Conservation (phyloP, 2,888 invertebrate species). For the Leptogaster cylindrica region DNA sequence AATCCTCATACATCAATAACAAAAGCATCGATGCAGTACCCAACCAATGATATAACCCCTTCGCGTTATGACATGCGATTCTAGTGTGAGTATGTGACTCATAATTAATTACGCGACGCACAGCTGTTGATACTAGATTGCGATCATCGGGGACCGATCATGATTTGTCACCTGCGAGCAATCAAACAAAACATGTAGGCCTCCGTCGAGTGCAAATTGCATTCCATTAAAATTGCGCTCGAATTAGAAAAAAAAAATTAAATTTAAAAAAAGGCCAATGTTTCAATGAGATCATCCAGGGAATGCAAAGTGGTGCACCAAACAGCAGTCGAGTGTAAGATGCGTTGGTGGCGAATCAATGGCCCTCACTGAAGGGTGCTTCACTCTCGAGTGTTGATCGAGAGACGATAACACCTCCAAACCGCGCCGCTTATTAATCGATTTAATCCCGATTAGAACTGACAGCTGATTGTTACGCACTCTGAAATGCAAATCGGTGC, state of each 20-base stretch:
- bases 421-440: background rate
- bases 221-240: conserved; percentile 26
- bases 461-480: too few relatives aligned
- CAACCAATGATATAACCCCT: too few relatives aligned
- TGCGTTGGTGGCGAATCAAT: background rate
- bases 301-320: conserved; percentile 1
- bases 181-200: conserved; percentile 1
- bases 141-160: conserved; percentile 16
- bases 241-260: conserved; percentile 1
- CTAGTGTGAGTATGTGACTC: background rate
- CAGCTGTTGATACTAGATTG: background rate
- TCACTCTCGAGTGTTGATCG: background rate
- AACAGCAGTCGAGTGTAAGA: background rate
- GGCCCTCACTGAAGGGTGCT: background rate
- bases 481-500: too few relatives aligned
- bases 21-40: too few relatives aligned
- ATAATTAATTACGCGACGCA: background rate
- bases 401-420: background rate
- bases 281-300: conserved; percentile 4
- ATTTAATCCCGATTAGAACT: background rate
- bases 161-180: conserved; percentile 26
- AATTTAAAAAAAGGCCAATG: too few relatives aligned
- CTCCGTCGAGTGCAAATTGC: conserved; percentile 6
- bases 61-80: too few relatives aligned
- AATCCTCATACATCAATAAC: too few relatives aligned